phyloP scores from a whole-genome alignment of 2,888 invertebrate species.

The Tinea semifulvella region DNA sequence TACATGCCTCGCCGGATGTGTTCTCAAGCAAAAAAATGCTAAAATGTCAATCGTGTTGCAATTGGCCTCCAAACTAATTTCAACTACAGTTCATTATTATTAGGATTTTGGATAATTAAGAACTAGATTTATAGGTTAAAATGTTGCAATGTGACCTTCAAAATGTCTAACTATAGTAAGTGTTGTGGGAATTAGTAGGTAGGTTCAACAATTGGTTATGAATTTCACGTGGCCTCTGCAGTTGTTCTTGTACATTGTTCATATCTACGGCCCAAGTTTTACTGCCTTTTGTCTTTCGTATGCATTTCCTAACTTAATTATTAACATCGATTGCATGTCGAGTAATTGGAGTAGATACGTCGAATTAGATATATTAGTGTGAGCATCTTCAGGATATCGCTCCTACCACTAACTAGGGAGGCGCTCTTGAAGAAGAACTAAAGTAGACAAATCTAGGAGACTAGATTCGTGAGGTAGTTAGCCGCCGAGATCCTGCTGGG shows the following conservation, averaged over 20 bases:
- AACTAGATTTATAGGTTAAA: constrained; percentile 17
- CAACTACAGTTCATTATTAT: no score
- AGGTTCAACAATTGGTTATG: constrained; percentile 2
- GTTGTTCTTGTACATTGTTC: no score
- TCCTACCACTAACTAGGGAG: no score
- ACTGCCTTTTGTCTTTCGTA: background rate
- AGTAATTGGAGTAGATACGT: background rate
- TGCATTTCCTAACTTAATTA: background rate
- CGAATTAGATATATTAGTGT: no score
- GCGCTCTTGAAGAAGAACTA: no score
- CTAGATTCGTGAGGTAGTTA: no score
- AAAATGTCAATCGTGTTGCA: constrained; percentile 19
- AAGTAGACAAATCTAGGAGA: no score
- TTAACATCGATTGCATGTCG: background rate
- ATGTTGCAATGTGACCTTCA: constrained; percentile 30
- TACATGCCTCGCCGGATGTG: background rate
- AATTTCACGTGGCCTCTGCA: constrained; percentile 8
- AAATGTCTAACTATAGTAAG: constrained; percentile 28
- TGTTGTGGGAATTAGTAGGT: constrained; percentile 33
- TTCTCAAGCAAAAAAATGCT: constrained; percentile 11
- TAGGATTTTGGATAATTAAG: constrained; percentile 13
- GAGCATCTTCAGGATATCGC: no score
- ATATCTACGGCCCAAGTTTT: no score
- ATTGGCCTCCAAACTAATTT: constrained; percentile 15
- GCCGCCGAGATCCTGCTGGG: no score